Percentiles rank a stretch among this genome's conserved stretches.
phyloP scores from a whole-genome alignment of 1,140 invertebrate genomes.

The Neocloeon triangulifer region DNA sequence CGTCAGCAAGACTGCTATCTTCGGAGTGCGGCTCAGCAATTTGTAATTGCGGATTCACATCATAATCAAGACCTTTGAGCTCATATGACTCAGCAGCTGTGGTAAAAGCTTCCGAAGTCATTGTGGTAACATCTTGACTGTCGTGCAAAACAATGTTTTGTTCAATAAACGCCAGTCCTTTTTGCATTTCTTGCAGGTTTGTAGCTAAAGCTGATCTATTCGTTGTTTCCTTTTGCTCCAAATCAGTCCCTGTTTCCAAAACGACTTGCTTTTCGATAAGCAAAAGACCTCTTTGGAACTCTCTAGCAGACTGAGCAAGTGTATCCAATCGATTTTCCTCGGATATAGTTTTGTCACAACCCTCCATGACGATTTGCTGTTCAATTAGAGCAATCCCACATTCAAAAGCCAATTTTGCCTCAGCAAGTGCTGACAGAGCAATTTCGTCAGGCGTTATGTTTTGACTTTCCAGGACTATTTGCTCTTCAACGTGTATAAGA shows the following conservation, averaged over 20 bases:
- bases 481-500: conserved; percentile 3
- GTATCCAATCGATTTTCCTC: not conserved
- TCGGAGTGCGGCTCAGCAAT: too few relatives aligned
- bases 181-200: conserved; percentile 19
- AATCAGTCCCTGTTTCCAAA: conserved; percentile 13
- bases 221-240: conserved; percentile 14
- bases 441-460: not conserved
- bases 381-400: conserved; percentile 34
- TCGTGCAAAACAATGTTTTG: too few relatives aligned
- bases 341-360: too few relatives aligned
- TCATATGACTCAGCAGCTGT: too few relatives aligned
- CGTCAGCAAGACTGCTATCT: too few relatives aligned
- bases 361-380: conserved; percentile 40
- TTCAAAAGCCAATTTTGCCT: conserved; percentile 24
- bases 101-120: too few relatives aligned
- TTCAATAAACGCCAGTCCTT: conserved; percentile 17
- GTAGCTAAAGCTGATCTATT: conserved; percentile 18
- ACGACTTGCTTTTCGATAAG: conserved; percentile 5
- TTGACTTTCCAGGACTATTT: not conserved
- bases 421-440: not conserved
- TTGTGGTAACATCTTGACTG: too few relatives aligned
- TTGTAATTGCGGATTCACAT: too few relatives aligned
- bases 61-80: too few relatives aligned
- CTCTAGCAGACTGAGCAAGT: conserved; percentile 1
- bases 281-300: conserved; percentile 1